Evolutionary conservation across 2,113 vertebrate genomes (phyloP).

Genomic region (Hippocampus comes): DNA sequence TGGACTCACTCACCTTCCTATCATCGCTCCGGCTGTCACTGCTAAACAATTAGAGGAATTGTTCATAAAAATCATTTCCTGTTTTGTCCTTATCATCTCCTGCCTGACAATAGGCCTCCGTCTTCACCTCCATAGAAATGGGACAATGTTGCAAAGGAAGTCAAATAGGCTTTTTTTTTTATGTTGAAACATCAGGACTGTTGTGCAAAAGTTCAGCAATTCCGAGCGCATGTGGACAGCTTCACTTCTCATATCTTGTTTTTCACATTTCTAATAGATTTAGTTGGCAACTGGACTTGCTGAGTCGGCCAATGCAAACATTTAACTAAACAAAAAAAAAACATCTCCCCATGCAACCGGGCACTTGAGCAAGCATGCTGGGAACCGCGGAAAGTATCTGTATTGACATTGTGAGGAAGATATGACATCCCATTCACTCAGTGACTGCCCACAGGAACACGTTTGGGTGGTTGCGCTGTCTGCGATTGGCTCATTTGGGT

Average conservation of each 20-base stretch:
- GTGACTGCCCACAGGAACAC: conserved; percentile 29
- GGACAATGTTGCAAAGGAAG: conserved; percentile 13
- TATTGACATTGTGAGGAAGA: conserved; percentile 43
- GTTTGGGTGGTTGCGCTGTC: conserved; percentile 29
- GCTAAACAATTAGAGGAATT: conserved; percentile 12
- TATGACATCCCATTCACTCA: conserved; percentile 63
- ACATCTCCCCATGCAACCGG: conserved; percentile 2
- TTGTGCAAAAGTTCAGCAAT: background rate
- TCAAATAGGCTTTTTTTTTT: background rate
- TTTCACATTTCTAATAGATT: conserved; percentile 23
- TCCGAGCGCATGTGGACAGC: conserved; percentile 3
- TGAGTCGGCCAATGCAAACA: conserved; percentile 5
- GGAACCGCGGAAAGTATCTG: conserved; percentile 27
- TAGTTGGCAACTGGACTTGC: background rate
- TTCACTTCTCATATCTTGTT: conserved; percentile 10
- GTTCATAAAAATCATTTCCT: conserved; percentile 33
- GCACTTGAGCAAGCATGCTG: conserved; percentile 12
- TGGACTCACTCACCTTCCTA: conserved; percentile 24
- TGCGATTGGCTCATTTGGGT: conserved; percentile 38
- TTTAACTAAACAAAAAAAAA: background rate
- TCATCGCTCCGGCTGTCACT: conserved; percentile 2
- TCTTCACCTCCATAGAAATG: conserved; percentile 4
- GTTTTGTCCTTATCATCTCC: conserved; percentile 25
- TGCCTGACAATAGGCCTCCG: background rate
- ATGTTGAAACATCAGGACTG: background rate